Conservation (phyloP, 2,113 vertebrate species). For the Notothenia rossii region DNA sequence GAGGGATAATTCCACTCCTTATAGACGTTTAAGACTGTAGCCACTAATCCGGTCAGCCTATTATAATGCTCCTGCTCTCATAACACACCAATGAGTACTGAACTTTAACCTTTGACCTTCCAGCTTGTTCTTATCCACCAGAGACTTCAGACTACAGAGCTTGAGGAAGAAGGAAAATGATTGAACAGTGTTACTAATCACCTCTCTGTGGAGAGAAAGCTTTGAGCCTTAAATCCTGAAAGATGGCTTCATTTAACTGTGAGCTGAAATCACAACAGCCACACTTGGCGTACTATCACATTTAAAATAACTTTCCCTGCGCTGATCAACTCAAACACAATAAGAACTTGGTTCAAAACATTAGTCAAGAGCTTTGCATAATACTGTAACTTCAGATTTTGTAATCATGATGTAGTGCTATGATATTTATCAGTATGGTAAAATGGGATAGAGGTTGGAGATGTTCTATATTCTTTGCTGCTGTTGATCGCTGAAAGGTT, state of each 20-base stretch:
- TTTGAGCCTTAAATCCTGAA: conserved; percentile 5
- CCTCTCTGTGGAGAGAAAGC: not conserved
- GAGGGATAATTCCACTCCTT: conserved; percentile 32
- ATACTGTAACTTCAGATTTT: not conserved
- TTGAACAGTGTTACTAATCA: not conserved
- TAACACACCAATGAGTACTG: conserved; percentile 16
- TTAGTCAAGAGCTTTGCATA: not conserved
- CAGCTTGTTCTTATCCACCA: not conserved
- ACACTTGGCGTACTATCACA: not conserved
- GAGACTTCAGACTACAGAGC: not conserved
- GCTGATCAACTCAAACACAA: not conserved
- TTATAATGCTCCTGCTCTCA: conserved; percentile 9
- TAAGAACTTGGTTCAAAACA: not conserved
- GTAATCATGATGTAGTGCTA: not conserved
- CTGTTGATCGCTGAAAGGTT: not conserved
- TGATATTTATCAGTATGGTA: not conserved
- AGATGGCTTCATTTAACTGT: not conserved
- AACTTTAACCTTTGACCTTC: conserved; percentile 38
- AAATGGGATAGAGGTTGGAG: not conserved
- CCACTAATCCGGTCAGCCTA: conserved; percentile 32
- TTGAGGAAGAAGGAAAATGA: not conserved
- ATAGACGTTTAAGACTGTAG: not conserved
- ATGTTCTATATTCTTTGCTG: not conserved
- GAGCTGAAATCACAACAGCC: not conserved
- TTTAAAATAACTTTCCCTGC: not conserved